A percentile compares a stretch with the other conserved stretches of the same genome.
These are phyloP conservation scores for Nyctibius bracteatus DNA, from an alignment of 2,113 vertebrate species.

Conservation along the genomic window DNA sequence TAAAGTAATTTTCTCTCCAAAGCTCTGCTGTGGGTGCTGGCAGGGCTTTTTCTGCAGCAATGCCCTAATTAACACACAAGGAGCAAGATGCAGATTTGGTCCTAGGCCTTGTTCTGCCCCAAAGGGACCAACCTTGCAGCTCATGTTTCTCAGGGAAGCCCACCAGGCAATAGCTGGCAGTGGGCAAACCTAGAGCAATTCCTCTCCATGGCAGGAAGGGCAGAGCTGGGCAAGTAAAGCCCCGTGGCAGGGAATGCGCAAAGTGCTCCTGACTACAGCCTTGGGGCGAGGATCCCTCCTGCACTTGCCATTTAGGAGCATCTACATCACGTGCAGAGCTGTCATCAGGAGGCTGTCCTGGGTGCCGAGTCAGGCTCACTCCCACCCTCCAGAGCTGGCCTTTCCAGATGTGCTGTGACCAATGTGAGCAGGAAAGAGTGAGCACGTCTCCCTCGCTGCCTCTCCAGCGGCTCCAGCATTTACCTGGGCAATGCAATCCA, in stretches of 20 bases:
- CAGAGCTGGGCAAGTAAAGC: neutral
- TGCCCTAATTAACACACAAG: neutral
- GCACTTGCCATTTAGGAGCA: neutral
- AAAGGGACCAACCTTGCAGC: neutral
- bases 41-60: neutral
- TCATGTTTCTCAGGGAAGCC: neutral
- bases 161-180: neutral
- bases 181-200: neutral
- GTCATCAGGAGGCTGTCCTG: neutral
- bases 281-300: neutral
- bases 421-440: neutral
- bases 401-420: neutral
- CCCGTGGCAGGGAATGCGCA: neutral
- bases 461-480: neutral
- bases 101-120: neutral
- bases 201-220: neutral
- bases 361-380: neutral
- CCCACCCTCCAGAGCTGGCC: neutral
- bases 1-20: neutral
- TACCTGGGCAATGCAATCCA: neutral
- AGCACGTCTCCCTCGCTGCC: fast-evolving
- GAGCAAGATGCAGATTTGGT: neutral
- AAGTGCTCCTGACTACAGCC: neutral
- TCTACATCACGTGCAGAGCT: neutral
- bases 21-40: neutral